phyloP scores from a whole-genome alignment of 2,797 vertebrate genomes.

The Lophotriccus pileatus region DNA sequence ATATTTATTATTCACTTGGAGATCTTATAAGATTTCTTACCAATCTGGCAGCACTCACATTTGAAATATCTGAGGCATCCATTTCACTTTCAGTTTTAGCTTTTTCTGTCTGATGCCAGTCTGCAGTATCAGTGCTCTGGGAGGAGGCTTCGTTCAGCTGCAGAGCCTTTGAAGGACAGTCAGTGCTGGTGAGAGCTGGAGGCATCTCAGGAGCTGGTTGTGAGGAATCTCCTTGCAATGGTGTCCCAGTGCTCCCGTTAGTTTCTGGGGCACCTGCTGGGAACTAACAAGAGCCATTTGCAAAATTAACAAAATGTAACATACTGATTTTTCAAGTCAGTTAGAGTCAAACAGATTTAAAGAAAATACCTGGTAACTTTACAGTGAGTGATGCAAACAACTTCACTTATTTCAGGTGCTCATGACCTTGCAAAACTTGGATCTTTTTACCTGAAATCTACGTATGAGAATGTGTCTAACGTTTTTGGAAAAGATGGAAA shows the following conservation, averaged over 20 bases:
- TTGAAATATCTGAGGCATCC: conserved; percentile 97
- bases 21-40: conserved; percentile 68
- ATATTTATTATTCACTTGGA: background rate
- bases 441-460: background rate
- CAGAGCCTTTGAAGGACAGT: conserved; percentile 26
- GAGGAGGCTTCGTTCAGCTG: conserved; percentile 66
- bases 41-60: conserved; percentile 96
- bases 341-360: background rate
- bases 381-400: background rate
- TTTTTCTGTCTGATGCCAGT: conserved; percentile 75
- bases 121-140: conserved; percentile 60
- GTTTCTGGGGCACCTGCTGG: conserved; percentile 76
- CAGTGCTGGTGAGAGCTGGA: conserved; percentile 50
- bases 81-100: conserved; percentile 86
- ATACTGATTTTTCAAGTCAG: background rate
- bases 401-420: background rate
- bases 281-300: conserved; percentile 76
- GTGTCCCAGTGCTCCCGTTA: conserved; percentile 66
- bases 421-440: background rate
- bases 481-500: background rate
- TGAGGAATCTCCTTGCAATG: conserved; percentile 63
- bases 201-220: conserved; percentile 58
- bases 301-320: conserved; percentile 14
- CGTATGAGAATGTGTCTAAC: background rate
- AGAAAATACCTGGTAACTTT: background rate